These are phyloP conservation scores for Odontamblyopus rebecca DNA, from an alignment of 2,797 vertebrate species.

Conservation along the genomic window DNA sequence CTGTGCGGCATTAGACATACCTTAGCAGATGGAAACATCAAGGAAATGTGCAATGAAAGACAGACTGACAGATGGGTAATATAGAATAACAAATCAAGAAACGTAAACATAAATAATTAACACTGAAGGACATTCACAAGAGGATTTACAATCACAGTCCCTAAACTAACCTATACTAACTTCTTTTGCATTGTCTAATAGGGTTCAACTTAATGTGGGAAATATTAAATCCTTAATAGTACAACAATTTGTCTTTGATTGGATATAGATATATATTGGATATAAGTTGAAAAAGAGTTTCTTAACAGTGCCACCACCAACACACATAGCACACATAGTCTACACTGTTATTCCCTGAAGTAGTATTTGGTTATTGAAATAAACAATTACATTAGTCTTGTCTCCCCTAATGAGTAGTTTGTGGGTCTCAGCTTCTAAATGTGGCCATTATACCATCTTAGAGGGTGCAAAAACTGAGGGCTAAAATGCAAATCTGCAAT, in stretches of 20 bases:
- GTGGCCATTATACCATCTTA: slow-evolving; percentile 39
- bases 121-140: not conserved
- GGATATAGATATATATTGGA: not conserved
- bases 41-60: slow-evolving; percentile 1
- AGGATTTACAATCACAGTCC: not conserved
- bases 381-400: slow-evolving; percentile 18
- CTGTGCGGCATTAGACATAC: slow-evolving; percentile 19
- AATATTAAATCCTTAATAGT: not conserved
- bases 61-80: not conserved
- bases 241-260: not conserved
- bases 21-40: slow-evolving; percentile 8
- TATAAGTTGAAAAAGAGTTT: slow-evolving; percentile 18
- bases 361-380: not conserved
- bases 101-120: slow-evolving; percentile 20
- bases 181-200: not conserved
- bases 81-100: not conserved
- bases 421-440: slow-evolving; percentile 29
- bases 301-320: slow-evolving; percentile 20
- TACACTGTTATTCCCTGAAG: not conserved
- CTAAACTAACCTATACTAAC: not conserved
- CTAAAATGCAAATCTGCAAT: slow-evolving; percentile 49
- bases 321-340: not conserved
- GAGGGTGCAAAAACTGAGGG: slow-evolving; percentile 42
- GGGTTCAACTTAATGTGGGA: not conserved
- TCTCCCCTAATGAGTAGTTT: slow-evolving; percentile 13